phyloP scores from a whole-genome alignment of 2,888 invertebrate species.

The Plebejus melissa region DNA sequence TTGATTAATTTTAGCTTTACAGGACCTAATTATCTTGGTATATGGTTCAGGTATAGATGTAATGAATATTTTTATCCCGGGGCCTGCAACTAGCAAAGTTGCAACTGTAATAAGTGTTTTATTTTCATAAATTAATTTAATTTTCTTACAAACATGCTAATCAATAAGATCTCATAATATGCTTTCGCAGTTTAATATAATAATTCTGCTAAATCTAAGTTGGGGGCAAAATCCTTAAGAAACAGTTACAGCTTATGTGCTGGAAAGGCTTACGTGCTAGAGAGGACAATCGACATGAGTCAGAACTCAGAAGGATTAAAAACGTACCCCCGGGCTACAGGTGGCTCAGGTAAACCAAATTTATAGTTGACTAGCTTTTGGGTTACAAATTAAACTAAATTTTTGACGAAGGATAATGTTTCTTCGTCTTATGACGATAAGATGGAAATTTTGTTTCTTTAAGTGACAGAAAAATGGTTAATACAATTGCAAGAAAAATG shows the following conservation, averaged over 20 bases:
- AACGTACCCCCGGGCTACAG: conserved; percentile 8
- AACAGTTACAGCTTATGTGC: conserved; percentile 4
- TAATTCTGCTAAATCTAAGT: neutral
- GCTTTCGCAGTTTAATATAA: neutral
- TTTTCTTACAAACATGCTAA: too few species aligned
- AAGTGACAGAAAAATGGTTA: neutral
- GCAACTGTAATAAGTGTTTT: too few species aligned
- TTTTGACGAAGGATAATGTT: neutral
- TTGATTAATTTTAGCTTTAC: too few species aligned
- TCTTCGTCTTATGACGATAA: neutral
- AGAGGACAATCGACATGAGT: neutral
- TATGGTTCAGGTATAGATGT: too few species aligned
- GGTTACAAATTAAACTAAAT: neutral
- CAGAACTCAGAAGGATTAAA: conserved; percentile 8
- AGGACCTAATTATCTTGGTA: too few species aligned
- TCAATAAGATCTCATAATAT: neutral
- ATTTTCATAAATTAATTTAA: too few species aligned
- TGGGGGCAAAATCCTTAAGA: neutral
- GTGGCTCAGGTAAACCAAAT: conserved; percentile 9
- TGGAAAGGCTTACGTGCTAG: neutral
- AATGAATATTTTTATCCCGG: too few species aligned
- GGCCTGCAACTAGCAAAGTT: too few species aligned
- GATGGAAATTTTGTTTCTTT: neutral
- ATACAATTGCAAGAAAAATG: too few species aligned
- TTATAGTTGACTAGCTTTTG: neutral